Percentiles rank a stretch among this genome's conserved stretches.
Evolutionary conservation across 2,113 vertebrate genomes (phyloP).

Genomic region (Tylochromis polylepis): DNA sequence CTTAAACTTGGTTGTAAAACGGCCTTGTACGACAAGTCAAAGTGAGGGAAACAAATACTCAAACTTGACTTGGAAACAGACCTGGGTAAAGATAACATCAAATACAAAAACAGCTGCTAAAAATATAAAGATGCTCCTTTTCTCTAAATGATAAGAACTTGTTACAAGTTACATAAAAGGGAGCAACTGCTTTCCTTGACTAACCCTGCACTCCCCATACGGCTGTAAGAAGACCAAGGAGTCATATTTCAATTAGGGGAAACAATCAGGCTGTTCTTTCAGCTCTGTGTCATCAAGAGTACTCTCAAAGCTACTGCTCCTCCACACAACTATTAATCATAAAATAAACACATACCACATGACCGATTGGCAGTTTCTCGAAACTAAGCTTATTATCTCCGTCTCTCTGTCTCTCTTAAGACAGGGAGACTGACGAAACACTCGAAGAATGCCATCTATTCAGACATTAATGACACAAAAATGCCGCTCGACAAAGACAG

Average conservation of each 20-base stretch:
- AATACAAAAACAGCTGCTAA: not conserved
- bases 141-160: not conserved
- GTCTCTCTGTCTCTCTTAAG: not conserved
- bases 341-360: constrained; percentile 24
- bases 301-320: constrained; percentile 24
- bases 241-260: constrained; percentile 69
- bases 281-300: constrained; percentile 48
- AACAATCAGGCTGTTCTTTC: constrained; percentile 64
- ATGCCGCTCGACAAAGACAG: constrained; percentile 48
- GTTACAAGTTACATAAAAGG: not conserved
- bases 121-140: not conserved
- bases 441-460: constrained; percentile 62
- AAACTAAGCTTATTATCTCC: constrained; percentile 19
- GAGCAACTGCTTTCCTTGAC: not conserved
- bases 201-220: not conserved
- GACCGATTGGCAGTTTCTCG: not conserved
- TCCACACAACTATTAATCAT: constrained; percentile 28
- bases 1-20: constrained; percentile 30
- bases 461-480: constrained; percentile 43
- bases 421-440: constrained; percentile 33
- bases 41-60: not conserved
- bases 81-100: not conserved
- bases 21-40: not conserved
- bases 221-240: constrained; percentile 34
- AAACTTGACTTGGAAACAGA: not conserved